Conservation (phyloP, 2,888 invertebrate genomes). For the Ectemnius lituratus region DNA sequence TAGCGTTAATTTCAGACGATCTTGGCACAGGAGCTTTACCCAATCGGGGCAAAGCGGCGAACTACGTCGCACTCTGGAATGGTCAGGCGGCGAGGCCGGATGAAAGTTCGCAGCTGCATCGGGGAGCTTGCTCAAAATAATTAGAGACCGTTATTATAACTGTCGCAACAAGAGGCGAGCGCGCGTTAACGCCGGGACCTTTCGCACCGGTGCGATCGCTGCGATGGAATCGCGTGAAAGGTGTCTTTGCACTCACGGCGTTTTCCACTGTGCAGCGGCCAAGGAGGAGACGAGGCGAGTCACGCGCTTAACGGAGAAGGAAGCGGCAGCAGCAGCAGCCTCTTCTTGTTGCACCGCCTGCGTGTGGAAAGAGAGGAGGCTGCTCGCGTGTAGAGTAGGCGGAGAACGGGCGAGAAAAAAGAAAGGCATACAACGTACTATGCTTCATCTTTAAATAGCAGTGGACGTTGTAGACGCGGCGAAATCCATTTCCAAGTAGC, state of each 20-base stretch:
- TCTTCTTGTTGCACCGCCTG: too few species aligned
- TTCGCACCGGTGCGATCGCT: conserved; percentile 55
- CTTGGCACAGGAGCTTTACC: too few species aligned
- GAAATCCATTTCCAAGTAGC: conserved; percentile 66
- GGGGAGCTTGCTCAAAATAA: conserved; percentile 44
- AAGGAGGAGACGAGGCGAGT: conserved; percentile 39
- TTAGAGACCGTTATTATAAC: conserved; percentile 41
- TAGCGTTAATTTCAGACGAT: too few species aligned
- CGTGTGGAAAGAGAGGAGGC: conserved; percentile 38
- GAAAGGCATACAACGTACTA: conserved; percentile 40
- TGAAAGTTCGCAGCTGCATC: neutral
- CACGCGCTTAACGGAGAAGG: conserved; percentile 46
- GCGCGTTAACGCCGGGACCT: conserved; percentile 52
- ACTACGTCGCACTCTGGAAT: too few species aligned
- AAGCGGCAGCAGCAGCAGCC: neutral
- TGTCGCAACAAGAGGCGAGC: conserved; percentile 50
- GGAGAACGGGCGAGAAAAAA: conserved; percentile 48
- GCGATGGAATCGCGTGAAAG: conserved; percentile 68
- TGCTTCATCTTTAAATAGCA: conserved; percentile 62
- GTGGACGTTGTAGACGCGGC: conserved; percentile 55
- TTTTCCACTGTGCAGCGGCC: conserved; percentile 54
- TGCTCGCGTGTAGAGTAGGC: conserved; percentile 35
- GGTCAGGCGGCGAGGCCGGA: neutral
- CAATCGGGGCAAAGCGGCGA: too few species aligned
- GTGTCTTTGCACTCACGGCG: conserved; percentile 69